Base-by-base conservation (phyloP, 2,797 vertebrate genomes). In the Knipowitschia caucasica region DNA sequence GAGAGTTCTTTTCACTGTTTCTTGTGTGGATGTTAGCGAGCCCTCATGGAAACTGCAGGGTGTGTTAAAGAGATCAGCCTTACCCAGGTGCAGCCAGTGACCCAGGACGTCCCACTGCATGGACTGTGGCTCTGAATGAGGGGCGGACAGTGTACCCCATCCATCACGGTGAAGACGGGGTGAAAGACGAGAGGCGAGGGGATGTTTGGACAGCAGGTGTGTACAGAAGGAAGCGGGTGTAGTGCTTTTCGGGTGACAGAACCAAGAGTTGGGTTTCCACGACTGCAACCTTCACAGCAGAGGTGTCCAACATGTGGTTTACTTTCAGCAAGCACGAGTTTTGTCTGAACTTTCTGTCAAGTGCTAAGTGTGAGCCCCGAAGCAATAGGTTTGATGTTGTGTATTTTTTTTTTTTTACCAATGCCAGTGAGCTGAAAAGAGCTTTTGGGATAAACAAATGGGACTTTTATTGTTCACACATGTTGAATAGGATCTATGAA, bases 31-130 rank as follows among this genome's bases (percentile, higher is more conserved):
- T 7, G 10, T 23, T 14, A 23, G 4, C 2, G 14, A 15, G 24
- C 42, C 42, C 45, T 7, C 6, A 49, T 23, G 46, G 46, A 49
- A 49, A 49, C 18, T 20, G 24, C 27, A 1, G 27, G 15, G 17
- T 29, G n/a, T 29, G 43, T 18, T 40, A 53, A 11, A 64, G 42
- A 46, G 26, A 29, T 31, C 23, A 7, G 36, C 12, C 10, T 21
- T 15, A 63, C 76, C 59, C 64, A 75, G 80, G 81, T 86, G 69
- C 63, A 78, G 68, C 38, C 52, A 67, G 73, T 75, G 84, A 83
- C 78, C 76, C 73, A 11, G 53, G 26, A 56, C 57, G 67, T 59
- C 60, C 53, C 66, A 50, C 75, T 71, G 44, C 71, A 70, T 35
- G 62, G 66, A 60, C 56, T 34, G 38, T 72, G 64, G 65, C 59